These are phyloP conservation scores for Buceros bicornis DNA, from an alignment of 2,797 vertebrate genomes.

Conservation along the genomic window DNA sequence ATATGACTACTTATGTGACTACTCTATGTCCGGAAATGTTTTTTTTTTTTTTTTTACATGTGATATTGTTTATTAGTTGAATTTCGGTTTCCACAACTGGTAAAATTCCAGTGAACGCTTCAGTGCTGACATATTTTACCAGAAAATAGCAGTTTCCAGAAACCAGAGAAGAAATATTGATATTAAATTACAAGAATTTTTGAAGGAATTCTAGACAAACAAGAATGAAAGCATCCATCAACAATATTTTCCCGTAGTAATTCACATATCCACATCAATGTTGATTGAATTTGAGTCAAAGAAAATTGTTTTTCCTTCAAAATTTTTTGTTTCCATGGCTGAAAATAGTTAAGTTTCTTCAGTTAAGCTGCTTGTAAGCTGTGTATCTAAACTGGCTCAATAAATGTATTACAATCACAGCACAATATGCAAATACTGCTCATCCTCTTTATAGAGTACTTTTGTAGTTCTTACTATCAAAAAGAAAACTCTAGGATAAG, in stretches of 20 bases:
- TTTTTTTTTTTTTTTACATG: neutral
- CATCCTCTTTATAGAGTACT: neutral
- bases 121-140: neutral
- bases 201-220: neutral
- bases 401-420: neutral
- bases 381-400: neutral
- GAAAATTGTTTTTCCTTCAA: neutral
- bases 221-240: neutral
- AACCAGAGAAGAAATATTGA: neutral
- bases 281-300: neutral
- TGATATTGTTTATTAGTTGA: neutral
- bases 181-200: neutral
- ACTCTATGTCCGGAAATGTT: neutral
- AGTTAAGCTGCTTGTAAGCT: neutral
- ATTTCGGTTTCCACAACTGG: neutral
- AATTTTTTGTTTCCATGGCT: neutral
- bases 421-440: neutral
- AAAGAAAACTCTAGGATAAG: neutral
- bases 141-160: neutral
- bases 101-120: neutral
- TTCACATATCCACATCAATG: neutral
- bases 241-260: neutral
- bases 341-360: neutral
- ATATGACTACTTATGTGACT: too few relatives aligned
- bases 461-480: neutral